Evolutionary conservation across 2,113 vertebrate species (phyloP), one percentile per base, ranked within the genome.

Genomic region (Pipa parva): DNA sequence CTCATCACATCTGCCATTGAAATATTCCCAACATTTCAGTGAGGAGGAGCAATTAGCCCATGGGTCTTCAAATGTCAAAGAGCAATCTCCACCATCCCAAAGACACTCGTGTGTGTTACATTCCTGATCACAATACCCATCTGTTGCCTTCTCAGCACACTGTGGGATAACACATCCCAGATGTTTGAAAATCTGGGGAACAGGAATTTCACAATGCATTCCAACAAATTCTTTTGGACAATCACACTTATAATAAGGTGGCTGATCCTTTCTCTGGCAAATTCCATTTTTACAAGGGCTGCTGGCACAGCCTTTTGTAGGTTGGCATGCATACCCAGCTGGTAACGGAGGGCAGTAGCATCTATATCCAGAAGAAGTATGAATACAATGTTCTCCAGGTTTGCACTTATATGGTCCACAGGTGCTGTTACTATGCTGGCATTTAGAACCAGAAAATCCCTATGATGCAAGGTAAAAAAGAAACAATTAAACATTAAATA

Each of bases 381-480:
- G 80, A 62, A 89, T 80, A 61, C 95, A 98, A 10, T 59, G 77
- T 27, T 94, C 94, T 0, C 91, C 90, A 7, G 90, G 90, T 76
- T 85, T 84, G 72, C 95, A 97, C 33, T 74, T 89, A 33, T 93
- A 80, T 46, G 86, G 87, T 3, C 84, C 87, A 10, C 85, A 84
- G 72, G 89, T 91, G 69, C 77, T 88, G 77, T 89, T 86, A 21
- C 75, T 76, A 59, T 92, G 85, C 1, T 83, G 87, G 61, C 95
- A 97, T 75, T 84, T 90, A 17, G 81, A 86, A 51, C 94, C 94
- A 1, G 88, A 86, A 71, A 87, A 94, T 27, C 92, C 93, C 95
- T 97, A 54, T 0, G 0, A 17, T 7, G 39, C 26, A 5, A 0
- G 1, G 20, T 10, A 46, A 48, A 13, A 39, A n/a, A 31, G 37